Base-by-base conservation (phyloP, 2,113 vertebrate genomes). In the Psittacus erithacus region DNA sequence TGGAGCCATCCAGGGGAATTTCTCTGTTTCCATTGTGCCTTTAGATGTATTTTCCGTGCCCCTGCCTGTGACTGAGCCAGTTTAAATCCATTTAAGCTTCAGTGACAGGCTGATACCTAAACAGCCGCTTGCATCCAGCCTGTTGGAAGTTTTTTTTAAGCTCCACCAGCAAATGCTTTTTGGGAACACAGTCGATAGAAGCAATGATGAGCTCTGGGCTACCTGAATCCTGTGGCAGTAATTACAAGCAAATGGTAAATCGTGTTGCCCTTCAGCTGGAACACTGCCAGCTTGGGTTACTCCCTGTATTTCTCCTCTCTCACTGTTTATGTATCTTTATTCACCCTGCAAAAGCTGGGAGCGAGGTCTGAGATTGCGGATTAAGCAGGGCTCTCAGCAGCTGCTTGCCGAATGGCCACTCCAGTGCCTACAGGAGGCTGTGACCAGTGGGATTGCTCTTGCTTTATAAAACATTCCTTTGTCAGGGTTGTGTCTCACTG, bases 181-280 rank as follows among this genome's bases (percentile, higher is more conserved):
- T 5, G 6, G 33, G 22, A 29, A 75, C 83, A 52, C 1, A 2
- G 33, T 85, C 1, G 0, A 75, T 25, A 46, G 57, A 50, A 88
- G 46, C 52, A 31, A 11, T n/a, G 74, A 52, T 0, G 1, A 88
- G 41, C n/a, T 55, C 52, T 0, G 0, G 57, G 33, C 53, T 79
- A 7, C 62, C 46, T 8, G 38, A 46, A 43, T 50, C 1, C 8
- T 35, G 33, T 8, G 3, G 27, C 33, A 46, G 38, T 60, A 63
- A 68, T 82, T 87, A 63, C 88, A 76, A 91, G 46, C 46, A 68
- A 74, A 69, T 23, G 11, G 44, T 71, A 52, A 90, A 76, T 87
- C 0, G 0, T 60, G 17, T 38, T 84, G 63, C 13, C 23, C 50
- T 78, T 91, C 52, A 22, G 53, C 46, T 80, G 68, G 65, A 92